Evolutionary conservation across 2,113 vertebrate species (phyloP), one percentile per base, ranked within the genome.

Genomic region (Girardinichthys multiradiatus): DNA sequence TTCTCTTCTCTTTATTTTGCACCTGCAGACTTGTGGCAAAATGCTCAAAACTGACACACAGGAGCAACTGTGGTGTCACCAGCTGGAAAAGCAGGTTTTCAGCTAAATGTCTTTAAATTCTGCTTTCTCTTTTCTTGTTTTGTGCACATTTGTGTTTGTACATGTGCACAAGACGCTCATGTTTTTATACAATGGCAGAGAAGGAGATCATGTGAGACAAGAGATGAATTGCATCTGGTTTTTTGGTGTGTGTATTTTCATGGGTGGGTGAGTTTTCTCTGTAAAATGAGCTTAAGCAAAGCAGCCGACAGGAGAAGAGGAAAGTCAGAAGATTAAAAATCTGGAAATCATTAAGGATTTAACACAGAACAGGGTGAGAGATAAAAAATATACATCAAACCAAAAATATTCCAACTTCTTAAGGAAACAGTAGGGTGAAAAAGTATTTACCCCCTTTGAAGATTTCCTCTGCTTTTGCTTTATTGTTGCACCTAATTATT

Each of bases 281-380:
- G 57, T 37, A 80, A 77, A 88, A 85, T 74, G 73, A 83, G 81
- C 80, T 91, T 78, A 89, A 64, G 71, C 78, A 80, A 84, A 83
- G 77, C 65, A 72, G 80, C 62, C 68, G 29, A 70, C 39, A 39
- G 59, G 61, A 80, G 63, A 66, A 74, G 63, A n/a, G 37, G 57
- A 70, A 69, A 80, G 68, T 85, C 79, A 27, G 58, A 15, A 69
- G 83, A 82, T 87, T 84, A 72, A 72, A 35, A 64, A 30, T 66
- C 29, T 30, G 14, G 1, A 68, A 70, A 76, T 84, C 74, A 59
- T 30, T 19, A 39, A 68, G 74, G 73, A 71, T 83, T 73, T 79
- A 68, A 45, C 17, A 85, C 42, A 61, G 31, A 74, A 60, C 37
- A 33, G 70, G 33, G 51, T 60, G 39, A 82, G 57, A 73, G 57